Percentiles rank a stretch among this genome's conserved stretches.
Evolutionary conservation across 1,140 invertebrate genomes (phyloP).

Genomic region (Thaumatotibia leucotreta): DNA sequence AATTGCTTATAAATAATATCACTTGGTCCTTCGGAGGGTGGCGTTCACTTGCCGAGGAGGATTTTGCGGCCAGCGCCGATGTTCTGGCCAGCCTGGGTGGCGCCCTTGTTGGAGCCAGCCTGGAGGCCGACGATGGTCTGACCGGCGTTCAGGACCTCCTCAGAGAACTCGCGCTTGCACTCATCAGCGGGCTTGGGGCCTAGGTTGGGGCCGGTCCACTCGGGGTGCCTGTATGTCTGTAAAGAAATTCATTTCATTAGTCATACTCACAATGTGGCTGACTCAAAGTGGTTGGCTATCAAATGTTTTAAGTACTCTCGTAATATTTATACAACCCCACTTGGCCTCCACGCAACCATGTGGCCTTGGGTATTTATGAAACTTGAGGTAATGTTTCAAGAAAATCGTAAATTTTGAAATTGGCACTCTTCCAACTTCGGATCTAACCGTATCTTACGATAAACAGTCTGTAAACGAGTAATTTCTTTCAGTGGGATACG

Average conservation of each 20-base stretch:
- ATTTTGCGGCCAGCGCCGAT: constrained; percentile 95
- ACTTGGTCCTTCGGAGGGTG: constrained; percentile 39
- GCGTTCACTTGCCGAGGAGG: constrained; percentile 88
- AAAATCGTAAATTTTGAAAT: constrained; percentile 63
- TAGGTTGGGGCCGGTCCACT: constrained; percentile 92
- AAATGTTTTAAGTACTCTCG: neutral
- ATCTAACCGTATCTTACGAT: constrained; percentile 48
- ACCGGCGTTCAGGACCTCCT: constrained; percentile 93
- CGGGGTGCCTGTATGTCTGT: constrained; percentile 92
- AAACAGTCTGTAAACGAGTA: constrained; percentile 51
- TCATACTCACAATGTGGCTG: neutral
- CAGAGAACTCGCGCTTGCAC: constrained; percentile 93
- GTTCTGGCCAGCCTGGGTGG: constrained; percentile 94
- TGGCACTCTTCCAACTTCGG: constrained; percentile 57
- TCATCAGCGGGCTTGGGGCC: constrained; percentile 95
- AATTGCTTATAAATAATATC: constrained; percentile 70
- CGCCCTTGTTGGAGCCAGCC: constrained; percentile 97
- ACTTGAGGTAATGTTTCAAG: constrained; percentile 64
- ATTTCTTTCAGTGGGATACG: constrained; percentile 17
- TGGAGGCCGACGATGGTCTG: constrained; percentile 95
- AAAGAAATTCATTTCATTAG: constrained; percentile 28
- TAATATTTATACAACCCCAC: constrained; percentile 24
- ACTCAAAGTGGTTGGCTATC: too few species aligned
- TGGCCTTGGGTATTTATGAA: constrained; percentile 66
- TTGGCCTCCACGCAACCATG: constrained; percentile 26